A percentile compares a stretch with the other conserved stretches of the same genome.
Evolutionary conservation across 92 coral and sea anemone genomes (phyloP).

Genomic region (Montipora capitata): DNA sequence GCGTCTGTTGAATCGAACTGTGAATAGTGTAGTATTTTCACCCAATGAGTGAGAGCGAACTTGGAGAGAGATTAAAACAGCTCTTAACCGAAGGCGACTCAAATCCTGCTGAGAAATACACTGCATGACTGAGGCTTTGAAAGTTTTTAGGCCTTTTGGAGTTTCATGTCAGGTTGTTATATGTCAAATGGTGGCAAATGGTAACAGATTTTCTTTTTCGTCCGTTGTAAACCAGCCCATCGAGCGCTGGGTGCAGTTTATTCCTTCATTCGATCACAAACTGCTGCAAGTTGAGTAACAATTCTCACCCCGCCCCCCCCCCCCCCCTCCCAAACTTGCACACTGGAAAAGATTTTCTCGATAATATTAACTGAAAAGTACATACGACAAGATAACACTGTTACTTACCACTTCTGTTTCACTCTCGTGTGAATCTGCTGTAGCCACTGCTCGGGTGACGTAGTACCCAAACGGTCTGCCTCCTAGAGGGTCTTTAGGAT

Average conservation of each 20-base stretch:
- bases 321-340: too few relatives aligned
- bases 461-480: conserved; percentile 58
- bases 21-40: neutral
- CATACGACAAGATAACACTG: neutral
- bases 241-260: neutral
- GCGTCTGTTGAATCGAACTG: neutral
- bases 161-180: neutral
- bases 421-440: conserved; percentile 10
- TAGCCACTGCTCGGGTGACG: conserved; percentile 55
- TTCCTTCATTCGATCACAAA: neutral
- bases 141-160: neutral
- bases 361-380: neutral
- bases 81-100: neutral
- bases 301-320: neutral
- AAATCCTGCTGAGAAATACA: neutral
- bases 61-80: neutral
- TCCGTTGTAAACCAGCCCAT: neutral
- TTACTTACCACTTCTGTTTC: conserved; percentile 49
- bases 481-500: conserved; percentile 19
- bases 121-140: neutral
- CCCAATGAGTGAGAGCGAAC: neutral
- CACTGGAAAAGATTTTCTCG: too few relatives aligned
- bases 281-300: neutral
- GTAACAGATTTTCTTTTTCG: neutral
- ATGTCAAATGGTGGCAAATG: neutral